phyloP scores from a whole-genome alignment of 2,113 vertebrate species.

The Odocoileus hemionus region DNA sequence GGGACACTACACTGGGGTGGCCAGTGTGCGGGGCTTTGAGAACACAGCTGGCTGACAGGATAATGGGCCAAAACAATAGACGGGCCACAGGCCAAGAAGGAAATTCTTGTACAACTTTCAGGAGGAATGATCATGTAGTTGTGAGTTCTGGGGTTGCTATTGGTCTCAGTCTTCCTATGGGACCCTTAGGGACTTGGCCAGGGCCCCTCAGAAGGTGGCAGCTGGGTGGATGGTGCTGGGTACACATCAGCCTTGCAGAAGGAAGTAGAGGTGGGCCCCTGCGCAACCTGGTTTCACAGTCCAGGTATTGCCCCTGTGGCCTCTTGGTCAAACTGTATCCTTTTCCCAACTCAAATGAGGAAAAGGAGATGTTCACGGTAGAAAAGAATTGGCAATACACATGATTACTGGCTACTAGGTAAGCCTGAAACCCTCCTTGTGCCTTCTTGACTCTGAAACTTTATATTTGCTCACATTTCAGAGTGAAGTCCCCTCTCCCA shows the following conservation, averaged over 20 bases:
- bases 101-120: background rate
- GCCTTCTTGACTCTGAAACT: background rate
- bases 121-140: background rate
- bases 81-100: background rate
- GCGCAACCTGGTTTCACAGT: background rate
- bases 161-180: background rate
- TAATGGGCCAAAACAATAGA: background rate
- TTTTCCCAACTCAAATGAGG: background rate
- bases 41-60: background rate
- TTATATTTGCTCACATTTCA: background rate
- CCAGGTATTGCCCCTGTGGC: background rate
- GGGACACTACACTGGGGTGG: background rate
- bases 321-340: background rate
- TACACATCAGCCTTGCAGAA: background rate
- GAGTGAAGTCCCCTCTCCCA: background rate
- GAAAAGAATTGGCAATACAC: background rate
- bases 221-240: background rate
- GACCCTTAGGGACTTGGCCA: background rate
- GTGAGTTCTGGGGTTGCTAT: background rate
- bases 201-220: background rate
- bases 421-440: background rate
- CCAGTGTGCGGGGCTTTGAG: background rate
- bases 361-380: background rate
- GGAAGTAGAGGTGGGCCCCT: background rate
- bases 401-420: background rate